These are phyloP conservation scores for Mamestra configurata DNA, from an alignment of 1,140 invertebrate genomes.

Conservation along the genomic window DNA sequence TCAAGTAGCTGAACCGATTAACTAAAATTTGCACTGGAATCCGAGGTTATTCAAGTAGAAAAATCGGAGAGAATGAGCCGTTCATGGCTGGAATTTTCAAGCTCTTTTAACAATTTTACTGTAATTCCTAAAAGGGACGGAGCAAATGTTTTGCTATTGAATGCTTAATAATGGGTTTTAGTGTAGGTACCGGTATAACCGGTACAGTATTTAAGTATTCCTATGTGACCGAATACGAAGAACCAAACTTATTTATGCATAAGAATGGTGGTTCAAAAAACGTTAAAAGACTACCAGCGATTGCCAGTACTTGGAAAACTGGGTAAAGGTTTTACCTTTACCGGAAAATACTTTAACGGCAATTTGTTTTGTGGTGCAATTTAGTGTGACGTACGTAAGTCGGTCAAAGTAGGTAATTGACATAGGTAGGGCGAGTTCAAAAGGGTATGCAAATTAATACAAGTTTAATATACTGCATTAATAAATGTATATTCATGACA, in stretches of 20 bases:
- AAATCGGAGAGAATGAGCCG: neutral
- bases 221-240: neutral
- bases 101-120: neutral
- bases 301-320: neutral
- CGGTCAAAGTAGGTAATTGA: conserved; percentile 6
- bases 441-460: conserved; percentile 18
- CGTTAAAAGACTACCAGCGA: neutral
- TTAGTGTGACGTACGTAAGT: neutral
- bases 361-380: conserved; percentile 26
- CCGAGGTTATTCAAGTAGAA: neutral
- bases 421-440: neutral
- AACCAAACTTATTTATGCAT: neutral
- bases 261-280: neutral
- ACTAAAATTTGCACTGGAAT: neutral
- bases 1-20: neutral
- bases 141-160: neutral
- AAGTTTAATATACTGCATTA: neutral
- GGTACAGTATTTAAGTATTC: neutral
- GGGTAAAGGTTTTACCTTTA: conserved; percentile 2
- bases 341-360: conserved; percentile 3
- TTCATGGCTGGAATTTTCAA: neutral
- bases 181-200: no score
- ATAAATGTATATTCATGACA: no score
- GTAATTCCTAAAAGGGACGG: no score
- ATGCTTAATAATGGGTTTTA: neutral